phyloP scores from a whole-genome alignment of 2,113 vertebrate species.

The Pygoscelis adeliae region DNA sequence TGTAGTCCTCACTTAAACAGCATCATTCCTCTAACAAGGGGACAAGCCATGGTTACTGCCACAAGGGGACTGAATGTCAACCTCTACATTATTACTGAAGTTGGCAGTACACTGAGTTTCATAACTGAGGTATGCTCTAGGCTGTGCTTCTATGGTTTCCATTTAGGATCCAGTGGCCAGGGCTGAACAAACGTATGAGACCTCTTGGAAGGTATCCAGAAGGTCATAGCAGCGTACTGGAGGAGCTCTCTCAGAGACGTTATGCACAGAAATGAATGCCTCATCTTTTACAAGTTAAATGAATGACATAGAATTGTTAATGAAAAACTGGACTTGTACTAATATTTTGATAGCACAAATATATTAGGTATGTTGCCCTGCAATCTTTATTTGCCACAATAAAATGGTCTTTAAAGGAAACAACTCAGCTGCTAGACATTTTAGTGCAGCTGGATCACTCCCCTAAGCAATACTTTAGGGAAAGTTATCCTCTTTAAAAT shows the following conservation, averaged over 20 bases:
- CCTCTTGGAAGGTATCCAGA: background rate
- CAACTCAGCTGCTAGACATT: background rate
- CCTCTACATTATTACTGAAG: background rate
- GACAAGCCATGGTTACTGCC: background rate
- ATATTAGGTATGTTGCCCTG: background rate
- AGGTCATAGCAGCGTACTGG: background rate
- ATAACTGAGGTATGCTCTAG: background rate
- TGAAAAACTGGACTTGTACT: background rate
- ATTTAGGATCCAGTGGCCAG: background rate
- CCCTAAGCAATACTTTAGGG: background rate
- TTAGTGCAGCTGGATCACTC: background rate
- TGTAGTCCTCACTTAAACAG: background rate
- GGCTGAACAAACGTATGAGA: background rate
- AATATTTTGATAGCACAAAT: background rate
- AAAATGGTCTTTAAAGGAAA: background rate
- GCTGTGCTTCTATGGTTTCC: background rate
- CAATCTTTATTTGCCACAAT: background rate
- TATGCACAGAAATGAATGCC: background rate
- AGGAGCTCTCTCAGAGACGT: background rate
- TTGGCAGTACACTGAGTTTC: background rate
- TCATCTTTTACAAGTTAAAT: background rate
- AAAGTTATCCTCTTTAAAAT: background rate
- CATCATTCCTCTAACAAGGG: background rate
- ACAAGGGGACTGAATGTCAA: background rate
- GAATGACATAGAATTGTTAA: background rate